Evolutionary conservation across 2,888 invertebrate species (phyloP), one percentile per base, ranked within the genome.

Genomic region (Octodonta nipae): DNA sequence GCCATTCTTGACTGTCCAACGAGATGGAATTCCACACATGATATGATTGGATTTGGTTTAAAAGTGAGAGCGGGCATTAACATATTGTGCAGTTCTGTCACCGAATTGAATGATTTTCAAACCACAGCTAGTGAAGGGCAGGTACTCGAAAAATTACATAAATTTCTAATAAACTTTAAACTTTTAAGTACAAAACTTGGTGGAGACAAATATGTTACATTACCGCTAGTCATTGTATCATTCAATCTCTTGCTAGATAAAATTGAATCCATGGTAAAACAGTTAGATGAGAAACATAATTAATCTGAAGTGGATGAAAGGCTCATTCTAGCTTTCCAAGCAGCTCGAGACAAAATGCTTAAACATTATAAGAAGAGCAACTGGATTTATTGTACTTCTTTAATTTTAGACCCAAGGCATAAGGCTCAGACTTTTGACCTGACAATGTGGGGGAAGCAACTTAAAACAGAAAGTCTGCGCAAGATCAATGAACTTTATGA

Each of bases 381-480:
- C 28, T 50, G 47, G 47, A 37, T 45, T 25, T 49, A 48, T 26
- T 47, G 45, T 30, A 32, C 40, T 5, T 13, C 35, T 20, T 34
- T 49, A 24, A 41, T 47, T 25, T 34, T 47, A 27, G 46, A 50
- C 31, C 44, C 45, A 16, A 34, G 42, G 15, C 47, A 46, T 30
- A 50, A 50, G 30, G 20, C 27, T n/a, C 35, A 47, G 28, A 43
- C 41, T 8, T 50, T 50, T 33, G 26, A 40, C 8, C 16, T 41
- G 17, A 45, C 46, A 22, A 15, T 12, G 5, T 43, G 45, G 44
- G 42, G 40, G 17, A 37, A 24, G 13, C 26, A 35, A 24, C 8
- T 34, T 12, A 37, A 26, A n/a, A n/a, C n/a, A n/a, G 26, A 26
- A 26, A 26, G 12, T 11, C 10, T 10, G 26, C 26, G 10, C 5